A percentile compares a stretch with the other conserved stretches of the same genome.
Conservation (phyloP, 2,888 invertebrate species). For the Cephus nigrinus region DNA sequence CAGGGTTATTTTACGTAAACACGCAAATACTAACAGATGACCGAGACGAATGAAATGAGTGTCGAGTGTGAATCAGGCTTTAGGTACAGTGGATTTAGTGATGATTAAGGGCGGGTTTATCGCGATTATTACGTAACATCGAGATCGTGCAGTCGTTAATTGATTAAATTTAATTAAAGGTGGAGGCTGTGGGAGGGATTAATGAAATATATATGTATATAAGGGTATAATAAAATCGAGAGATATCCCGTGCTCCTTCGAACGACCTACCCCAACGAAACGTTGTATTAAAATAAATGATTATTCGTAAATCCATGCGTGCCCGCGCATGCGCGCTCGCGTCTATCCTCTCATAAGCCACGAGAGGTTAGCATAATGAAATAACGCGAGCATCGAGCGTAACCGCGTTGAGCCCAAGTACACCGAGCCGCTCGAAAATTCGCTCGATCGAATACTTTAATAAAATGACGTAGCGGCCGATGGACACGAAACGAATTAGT, state of each 20-base stretch:
- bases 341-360: background rate
- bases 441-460: background rate
- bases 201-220: background rate
- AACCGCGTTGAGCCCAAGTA: background rate
- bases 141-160: background rate
- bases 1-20: background rate
- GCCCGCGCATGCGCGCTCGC: background rate
- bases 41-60: background rate
- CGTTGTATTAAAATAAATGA: background rate
- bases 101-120: background rate
- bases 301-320: background rate
- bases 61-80: background rate
- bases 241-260: background rate
- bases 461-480: background rate
- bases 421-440: background rate
- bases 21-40: background rate
- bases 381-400: background rate
- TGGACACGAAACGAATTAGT: background rate
- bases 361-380: background rate
- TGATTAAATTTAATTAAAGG: background rate
- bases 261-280: background rate
- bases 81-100: background rate
- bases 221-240: background rate
- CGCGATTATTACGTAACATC: background rate
- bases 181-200: background rate